Base-by-base conservation (phyloP, 1,140 invertebrate species). In the Zaprionus vittiger region DNA sequence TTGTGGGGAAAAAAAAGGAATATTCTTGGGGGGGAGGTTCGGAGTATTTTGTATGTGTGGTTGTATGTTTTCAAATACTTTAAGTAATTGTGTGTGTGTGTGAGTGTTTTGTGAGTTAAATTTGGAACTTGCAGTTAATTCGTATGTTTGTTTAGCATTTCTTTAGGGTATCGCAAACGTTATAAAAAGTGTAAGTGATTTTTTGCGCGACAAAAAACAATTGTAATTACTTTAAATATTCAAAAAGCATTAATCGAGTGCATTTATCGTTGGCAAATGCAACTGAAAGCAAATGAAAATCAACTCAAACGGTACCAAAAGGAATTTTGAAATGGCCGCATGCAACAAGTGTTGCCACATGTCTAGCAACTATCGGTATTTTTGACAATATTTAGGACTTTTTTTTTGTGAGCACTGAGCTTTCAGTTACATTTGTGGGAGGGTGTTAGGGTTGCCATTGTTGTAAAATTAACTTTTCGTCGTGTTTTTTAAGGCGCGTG, bases 151-250 rank as follows among this genome's bases (percentile, higher is more conserved):
- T n/a, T 68, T n/a, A 22, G 28, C 57, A 60, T 60, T 55, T 24
- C 47, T 52, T 52, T 17, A 47, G 41, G 47, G 17, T 73, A 56
- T 75, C 49, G 31, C 68, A 71, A 64, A 57, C 47, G 57, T 63
- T 63, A 34, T 63, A 49, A 12, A 26, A 56, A 47, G 71, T 65
- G 72, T 62, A 76, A 76, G 44, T 77, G 63, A 38, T 63, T 75
- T 78, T 64, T 38, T 22, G 38, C 55, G 64, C 80, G 83, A 89
- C 83, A 87, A 89, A 85, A 34, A 89, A 89, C 70, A 87, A 80
- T 87, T 72, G 71, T 89, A 91, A 91, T 91, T 91, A 91, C 87
- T 91, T 91, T 91, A 91, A 91, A 91, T 91, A 91, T 91, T 91
- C 80, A 91, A 91, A 91, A 91, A 91, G 75, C 83, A 80, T 78